Evolutionary conservation across 2,888 invertebrate genomes (phyloP), one percentile per base, ranked within the genome.

Genomic region (Gisinianus flammeolus): DNA sequence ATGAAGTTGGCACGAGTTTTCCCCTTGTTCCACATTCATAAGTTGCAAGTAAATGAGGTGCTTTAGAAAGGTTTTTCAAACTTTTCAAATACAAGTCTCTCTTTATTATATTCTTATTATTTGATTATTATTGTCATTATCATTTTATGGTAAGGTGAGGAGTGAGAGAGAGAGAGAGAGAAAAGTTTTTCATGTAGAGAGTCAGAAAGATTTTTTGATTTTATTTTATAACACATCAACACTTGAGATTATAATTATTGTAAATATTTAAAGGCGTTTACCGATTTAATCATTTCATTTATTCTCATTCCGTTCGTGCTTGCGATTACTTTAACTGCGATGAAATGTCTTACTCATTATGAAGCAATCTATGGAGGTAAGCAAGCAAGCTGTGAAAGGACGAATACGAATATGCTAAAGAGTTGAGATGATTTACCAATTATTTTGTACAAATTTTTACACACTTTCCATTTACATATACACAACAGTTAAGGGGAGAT

Each of bases 211-310:
- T n/a, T n/a, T n/a, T n/a, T n/a, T n/a, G n/a, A 54, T 54, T 5
- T n/a, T n/a, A 54, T 54, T n/a, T 44, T 44, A 44, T 44, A 44
- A 44, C 6, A 54, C 54, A 4, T 54, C 54, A 54, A 54, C 54
- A n/a, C 6, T 54, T 54, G 54, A 54, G 54, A 70, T 19, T 66
- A 26, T 66, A 66, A 66, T 30, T 31, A 72, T 58, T 56, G 28
- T 72, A 72, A 72, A 72, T 56, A 58, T 72, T 58, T n/a, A 30
- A n/a, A 72, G 72, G 72, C 72, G 72, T 72, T 72, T 56, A 72
- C 58, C 54, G 72, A 72, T 72, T 19, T 72, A 72, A 72, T 72
- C 72, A 72, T 72, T 56, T 72, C 31, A 72, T 72, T 72, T 22
- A 58, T 58, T 72, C 16, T 16, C 31, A 16, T 66, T 12, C n/a